Evolutionary conservation across 2,797 vertebrate genomes (phyloP).

Genomic region (Centroberyx gerrardi): DNA sequence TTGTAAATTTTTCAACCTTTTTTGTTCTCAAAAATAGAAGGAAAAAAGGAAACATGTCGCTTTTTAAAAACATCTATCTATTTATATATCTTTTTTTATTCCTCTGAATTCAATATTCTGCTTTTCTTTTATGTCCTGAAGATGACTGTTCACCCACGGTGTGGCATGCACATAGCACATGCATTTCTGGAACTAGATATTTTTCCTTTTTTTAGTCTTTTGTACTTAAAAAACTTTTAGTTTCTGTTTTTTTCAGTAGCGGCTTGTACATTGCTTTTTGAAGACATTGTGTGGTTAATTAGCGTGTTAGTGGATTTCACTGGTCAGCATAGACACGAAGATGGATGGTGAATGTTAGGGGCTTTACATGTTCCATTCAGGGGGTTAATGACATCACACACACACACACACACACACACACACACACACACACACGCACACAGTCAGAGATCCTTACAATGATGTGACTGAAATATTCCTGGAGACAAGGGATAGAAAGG

Average conservation of each 20-base stretch:
- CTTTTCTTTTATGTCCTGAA: constrained; percentile 88
- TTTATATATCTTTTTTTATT: constrained; percentile 82
- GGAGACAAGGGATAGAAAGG: constrained; percentile 53
- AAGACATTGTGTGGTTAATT: constrained; percentile 82
- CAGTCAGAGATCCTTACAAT: constrained; percentile 42
- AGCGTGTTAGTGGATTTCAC: constrained; percentile 82
- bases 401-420: constrained; percentile 7
- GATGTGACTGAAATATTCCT: constrained; percentile 50
- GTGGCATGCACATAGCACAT: constrained; percentile 92
- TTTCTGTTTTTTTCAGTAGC: constrained; percentile 76
- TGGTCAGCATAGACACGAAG: constrained; percentile 79
- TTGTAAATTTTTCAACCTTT: constrained; percentile 69
- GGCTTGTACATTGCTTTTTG: constrained; percentile 86
- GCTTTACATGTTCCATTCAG: constrained; percentile 65
- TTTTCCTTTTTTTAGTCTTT: constrained; percentile 79
- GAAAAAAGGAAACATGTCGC: constrained; percentile 85
- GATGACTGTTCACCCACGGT: constrained; percentile 89
- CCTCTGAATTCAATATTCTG: constrained; percentile 85
- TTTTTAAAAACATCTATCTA: constrained; percentile 89
- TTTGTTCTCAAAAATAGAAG: constrained; percentile 90
- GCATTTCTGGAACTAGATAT: constrained; percentile 90
- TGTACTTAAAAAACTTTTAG: constrained; percentile 75
- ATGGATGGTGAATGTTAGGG: constrained; percentile 76
- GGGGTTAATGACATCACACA: constrained; percentile 49
- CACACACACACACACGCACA: constrained; percentile 14